phyloP scores from a whole-genome alignment of 2,888 invertebrate genomes.

The Linnaemya tessellans region DNA sequence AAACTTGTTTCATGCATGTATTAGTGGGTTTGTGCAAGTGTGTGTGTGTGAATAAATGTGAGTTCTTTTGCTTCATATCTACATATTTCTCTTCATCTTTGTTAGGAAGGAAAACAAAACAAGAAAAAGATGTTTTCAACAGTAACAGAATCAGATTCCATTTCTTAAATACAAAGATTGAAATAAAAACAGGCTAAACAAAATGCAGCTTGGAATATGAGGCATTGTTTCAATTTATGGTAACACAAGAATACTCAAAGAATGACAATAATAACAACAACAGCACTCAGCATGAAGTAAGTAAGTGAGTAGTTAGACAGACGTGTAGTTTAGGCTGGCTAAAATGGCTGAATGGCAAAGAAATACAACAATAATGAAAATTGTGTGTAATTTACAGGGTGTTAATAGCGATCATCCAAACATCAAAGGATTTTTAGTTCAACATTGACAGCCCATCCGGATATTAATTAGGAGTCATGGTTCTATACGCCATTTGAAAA shows the following conservation, averaged over 20 bases:
- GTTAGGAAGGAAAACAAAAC: background rate
- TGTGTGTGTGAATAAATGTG: slow-evolving; percentile 20
- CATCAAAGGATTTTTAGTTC: no score
- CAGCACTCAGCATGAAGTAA: slow-evolving; percentile 26
- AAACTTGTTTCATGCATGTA: slow-evolving; percentile 53
- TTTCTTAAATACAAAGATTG: slow-evolving; percentile 14
- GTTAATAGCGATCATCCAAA: no score
- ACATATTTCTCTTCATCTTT: slow-evolving; percentile 14
- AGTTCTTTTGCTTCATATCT: slow-evolving; percentile 6
- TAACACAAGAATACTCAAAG: slow-evolving; percentile 49
- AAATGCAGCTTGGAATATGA: slow-evolving; percentile 57
- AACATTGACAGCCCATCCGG: no score
- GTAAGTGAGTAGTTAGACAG: slow-evolving; percentile 51
- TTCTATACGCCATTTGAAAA: no score
- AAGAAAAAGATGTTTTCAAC: slow-evolving; percentile 21
- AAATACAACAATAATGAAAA: background rate
- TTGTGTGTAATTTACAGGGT: slow-evolving; percentile 55
- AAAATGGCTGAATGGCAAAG: slow-evolving; percentile 44
- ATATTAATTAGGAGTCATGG: no score
- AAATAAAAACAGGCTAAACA: slow-evolving; percentile 15
- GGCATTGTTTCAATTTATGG: slow-evolving; percentile 59
- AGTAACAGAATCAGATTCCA: slow-evolving; percentile 41
- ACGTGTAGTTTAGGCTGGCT: slow-evolving; percentile 19
- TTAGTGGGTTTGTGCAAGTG: background rate
- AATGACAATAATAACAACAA: slow-evolving; percentile 44